Percentiles rank a stretch among this genome's conserved stretches.
Evolutionary conservation across 2,113 vertebrate genomes (phyloP).

Genomic region (Oreocharis arfaki): DNA sequence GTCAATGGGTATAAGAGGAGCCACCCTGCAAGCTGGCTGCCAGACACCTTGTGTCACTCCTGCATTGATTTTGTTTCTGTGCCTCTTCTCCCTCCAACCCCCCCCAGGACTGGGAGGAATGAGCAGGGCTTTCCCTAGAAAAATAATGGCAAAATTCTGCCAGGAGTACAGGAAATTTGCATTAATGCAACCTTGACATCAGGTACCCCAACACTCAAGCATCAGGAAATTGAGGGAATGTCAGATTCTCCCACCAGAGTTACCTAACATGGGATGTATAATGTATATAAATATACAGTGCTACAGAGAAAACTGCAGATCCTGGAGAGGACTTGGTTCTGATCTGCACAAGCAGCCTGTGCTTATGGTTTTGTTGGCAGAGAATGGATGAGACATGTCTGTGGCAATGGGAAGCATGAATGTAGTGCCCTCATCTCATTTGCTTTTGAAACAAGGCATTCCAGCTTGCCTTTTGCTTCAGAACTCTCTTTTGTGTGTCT

Average conservation of each 20-base stretch:
- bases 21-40: not conserved
- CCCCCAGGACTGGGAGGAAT: not conserved
- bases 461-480: not conserved
- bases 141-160: not conserved
- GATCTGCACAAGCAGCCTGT: not conserved
- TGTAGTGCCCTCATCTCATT: not conserved
- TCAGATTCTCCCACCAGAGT: not conserved
- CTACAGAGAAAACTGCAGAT: not conserved
- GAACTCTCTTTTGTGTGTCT: not conserved
- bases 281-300: not conserved
- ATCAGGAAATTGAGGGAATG: not conserved
- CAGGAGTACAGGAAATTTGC: not conserved
- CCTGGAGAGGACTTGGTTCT: not conserved
- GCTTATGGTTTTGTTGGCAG: not conserved
- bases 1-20: not conserved
- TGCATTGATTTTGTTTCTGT: not conserved
- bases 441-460: not conserved
- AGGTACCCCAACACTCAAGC: not conserved
- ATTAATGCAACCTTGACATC: not conserved
- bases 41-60: not conserved
- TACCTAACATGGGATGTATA: not conserved
- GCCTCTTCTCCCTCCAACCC: rapidly evolving
- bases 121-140: not conserved
- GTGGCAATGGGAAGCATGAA: not conserved
- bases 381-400: not conserved